These are phyloP conservation scores for Aphelenchoides fujianensis DNA, from an alignment of 1,140 invertebrate species.

Conservation along the genomic window DNA sequence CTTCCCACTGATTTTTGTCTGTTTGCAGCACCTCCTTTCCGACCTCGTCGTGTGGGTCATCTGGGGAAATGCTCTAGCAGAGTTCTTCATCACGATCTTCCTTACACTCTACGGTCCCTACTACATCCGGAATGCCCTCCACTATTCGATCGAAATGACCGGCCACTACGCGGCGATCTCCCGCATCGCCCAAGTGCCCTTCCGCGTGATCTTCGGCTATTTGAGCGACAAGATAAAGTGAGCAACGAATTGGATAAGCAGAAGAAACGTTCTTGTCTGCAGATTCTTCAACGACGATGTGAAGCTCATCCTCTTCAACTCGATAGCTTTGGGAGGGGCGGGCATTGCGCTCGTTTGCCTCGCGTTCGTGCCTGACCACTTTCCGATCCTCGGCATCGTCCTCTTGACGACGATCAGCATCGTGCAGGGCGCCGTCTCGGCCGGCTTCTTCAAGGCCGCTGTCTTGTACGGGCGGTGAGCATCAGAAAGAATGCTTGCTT, in stretches of 20 bases:
- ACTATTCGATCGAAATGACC: slow-evolving; percentile 26
- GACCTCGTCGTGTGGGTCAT: slow-evolving; percentile 16
- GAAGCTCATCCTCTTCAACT: slow-evolving; percentile 27
- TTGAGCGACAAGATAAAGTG: slow-evolving; percentile 30
- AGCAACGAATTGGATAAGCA: too few species aligned
- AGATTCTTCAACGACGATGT: slow-evolving; percentile 19
- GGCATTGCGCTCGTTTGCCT: slow-evolving; percentile 4
- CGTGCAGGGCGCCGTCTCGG: background rate
- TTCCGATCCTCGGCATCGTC: slow-evolving; percentile 10
- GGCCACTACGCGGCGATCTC: slow-evolving; percentile 21
- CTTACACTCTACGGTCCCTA: slow-evolving; percentile 29
- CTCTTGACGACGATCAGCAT: slow-evolving; percentile 19
- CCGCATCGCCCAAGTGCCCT: slow-evolving; percentile 18
- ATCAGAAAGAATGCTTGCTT: background rate
- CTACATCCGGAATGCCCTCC: slow-evolving; percentile 26
- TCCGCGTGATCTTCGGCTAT: slow-evolving; percentile 2
- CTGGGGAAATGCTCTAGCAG: slow-evolving; percentile 29
- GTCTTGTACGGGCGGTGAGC: slow-evolving; percentile 9
- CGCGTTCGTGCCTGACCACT: slow-evolving; percentile 22
- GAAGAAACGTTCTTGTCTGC: too few species aligned
- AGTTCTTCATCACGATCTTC: slow-evolving; percentile 25
- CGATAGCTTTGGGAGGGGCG: slow-evolving; percentile 15
- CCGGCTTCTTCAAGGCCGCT: slow-evolving; percentile 23
- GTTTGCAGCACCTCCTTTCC: slow-evolving; percentile 7
- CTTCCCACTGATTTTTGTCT: too few species aligned